Evolutionary conservation across 1,140 invertebrate species (phyloP).

Genomic region (Diorhabda sublineata): DNA sequence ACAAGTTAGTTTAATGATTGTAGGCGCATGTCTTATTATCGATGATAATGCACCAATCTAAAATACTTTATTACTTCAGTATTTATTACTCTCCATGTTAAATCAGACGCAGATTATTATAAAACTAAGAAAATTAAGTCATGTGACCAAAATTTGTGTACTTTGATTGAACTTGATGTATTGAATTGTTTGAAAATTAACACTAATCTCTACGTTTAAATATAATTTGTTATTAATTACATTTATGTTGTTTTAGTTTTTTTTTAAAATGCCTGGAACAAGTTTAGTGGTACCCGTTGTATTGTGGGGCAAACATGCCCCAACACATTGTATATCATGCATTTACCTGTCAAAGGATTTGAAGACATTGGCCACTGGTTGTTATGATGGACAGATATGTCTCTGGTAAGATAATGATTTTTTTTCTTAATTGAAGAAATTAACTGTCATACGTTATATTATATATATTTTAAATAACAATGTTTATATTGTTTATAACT

Average conservation of each 20-base stretch:
- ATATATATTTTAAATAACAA: not conserved
- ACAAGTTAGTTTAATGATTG: conserved; percentile 1
- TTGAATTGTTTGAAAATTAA: conserved; percentile 26
- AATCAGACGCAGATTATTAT: conserved; percentile 23
- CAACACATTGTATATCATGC: conserved; percentile 94
- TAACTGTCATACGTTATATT: not conserved
- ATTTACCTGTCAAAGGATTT: conserved; percentile 89
- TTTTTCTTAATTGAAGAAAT: not conserved
- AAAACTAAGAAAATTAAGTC: conserved; percentile 8
- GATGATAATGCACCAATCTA: conserved; percentile 21
- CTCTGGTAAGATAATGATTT: conserved; percentile 65
- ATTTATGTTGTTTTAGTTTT: conserved; percentile 5
- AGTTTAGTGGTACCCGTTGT: conserved; percentile 96
- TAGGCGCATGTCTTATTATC: not conserved
- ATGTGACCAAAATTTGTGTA: conserved; percentile 14
- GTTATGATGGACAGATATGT: conserved; percentile 96
- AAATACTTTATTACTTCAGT: conserved; percentile 13
- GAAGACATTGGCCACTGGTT: conserved; percentile 90
- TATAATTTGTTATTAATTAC: conserved; percentile 7
- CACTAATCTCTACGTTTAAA: not conserved
- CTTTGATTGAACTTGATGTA: conserved; percentile 37
- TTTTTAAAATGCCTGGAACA: conserved; percentile 69
- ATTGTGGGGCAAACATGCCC: conserved; percentile 92
- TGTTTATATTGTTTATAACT: too few relatives aligned
- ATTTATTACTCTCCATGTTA: conserved; percentile 19